phyloP scores from a whole-genome alignment of 2,888 invertebrate species.

The Erebia epiphron region DNA sequence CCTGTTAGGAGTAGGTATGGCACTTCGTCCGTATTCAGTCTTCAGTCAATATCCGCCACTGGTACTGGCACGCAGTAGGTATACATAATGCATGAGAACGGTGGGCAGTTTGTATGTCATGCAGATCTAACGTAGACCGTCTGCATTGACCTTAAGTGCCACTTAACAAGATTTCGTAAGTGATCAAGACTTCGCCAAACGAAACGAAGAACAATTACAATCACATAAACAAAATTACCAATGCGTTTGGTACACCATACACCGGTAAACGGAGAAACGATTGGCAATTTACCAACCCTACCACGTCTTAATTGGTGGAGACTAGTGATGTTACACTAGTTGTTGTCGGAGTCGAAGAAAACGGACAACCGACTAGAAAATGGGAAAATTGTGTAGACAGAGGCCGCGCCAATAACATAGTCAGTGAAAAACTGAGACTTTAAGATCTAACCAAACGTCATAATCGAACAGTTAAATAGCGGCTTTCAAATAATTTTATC shows the following conservation, averaged over 20 bases:
- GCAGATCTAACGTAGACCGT: too few species aligned
- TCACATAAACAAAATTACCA: conserved; percentile 62
- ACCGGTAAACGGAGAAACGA: conserved; percentile 77
- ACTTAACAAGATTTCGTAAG: conserved; percentile 16
- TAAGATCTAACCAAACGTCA: too few species aligned
- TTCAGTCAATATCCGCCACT: too few species aligned
- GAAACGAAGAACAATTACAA: conserved; percentile 43
- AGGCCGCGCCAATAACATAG: too few species aligned
- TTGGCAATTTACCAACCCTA: conserved; percentile 80
- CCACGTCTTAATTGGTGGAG: conserved; percentile 78
- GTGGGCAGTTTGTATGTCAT: too few species aligned
- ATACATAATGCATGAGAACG: too few species aligned
- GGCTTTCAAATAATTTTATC: too few species aligned
- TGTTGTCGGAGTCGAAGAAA: conserved; percentile 8
- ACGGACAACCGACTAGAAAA: conserved; percentile 6
- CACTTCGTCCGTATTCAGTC: too few species aligned
- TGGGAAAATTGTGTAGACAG: background rate
- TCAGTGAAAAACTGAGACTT: too few species aligned
- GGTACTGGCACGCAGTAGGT: too few species aligned
- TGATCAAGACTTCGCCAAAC: conserved; percentile 7
- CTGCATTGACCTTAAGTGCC: background rate
- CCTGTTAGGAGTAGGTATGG: too few species aligned
- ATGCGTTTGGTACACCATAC: conserved; percentile 57
- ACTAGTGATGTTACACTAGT: conserved; percentile 49
- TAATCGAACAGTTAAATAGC: too few species aligned